Base-by-base conservation (phyloP, 1,140 invertebrate genomes). In the Nephotettix cincticeps region DNA sequence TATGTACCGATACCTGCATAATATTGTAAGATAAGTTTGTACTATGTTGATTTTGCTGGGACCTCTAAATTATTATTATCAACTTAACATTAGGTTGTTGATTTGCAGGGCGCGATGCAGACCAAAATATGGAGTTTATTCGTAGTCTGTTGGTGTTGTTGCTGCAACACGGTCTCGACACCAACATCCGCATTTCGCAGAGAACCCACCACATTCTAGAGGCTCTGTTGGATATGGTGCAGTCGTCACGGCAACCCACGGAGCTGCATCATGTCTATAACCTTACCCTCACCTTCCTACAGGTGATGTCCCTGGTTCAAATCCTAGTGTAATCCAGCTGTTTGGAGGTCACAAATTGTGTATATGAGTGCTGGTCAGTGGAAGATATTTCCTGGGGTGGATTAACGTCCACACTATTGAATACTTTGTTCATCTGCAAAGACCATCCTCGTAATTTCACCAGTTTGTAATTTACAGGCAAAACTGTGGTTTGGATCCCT, bases 241-340 rank as follows among this genome's bases (percentile, higher is more conserved):
- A 87, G 73, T 88, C 88, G 79, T 87, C 90, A 13, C 81, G 89
- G 40, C 84, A 83, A 40, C 86, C 88, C 54, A 79, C 80, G 36
- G 90, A 91, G 73, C 83, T 91, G 74, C 81, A 87, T 70, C 88
- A 89, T 78, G 86, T 91, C 32, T 88, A 91, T 76, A 87, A 90
- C 76, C 80, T 91, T 28, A 88, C 86, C 2, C 77, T 88, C 43
- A 89, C 88, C 11, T 82, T 91, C 9, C 83, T 90, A 65, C 87
- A 89, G 81, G 82, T 70, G 78, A 2, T 1, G 40, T 13, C n/a
- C 6, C 32, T 32, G 11, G 54, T 19, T 80, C n/a, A n/a, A n/a
- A n/a, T n/a, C n/a, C n/a, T n/a, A n/a, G n/a, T n/a, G n/a, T n/a
- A n/a, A n/a, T n/a, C n/a, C n/a, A n/a, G n/a, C n/a, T n/a, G n/a